These are phyloP conservation scores for Dicycla oo DNA, from an alignment of 2,888 invertebrate species.

Conservation along the genomic window DNA sequence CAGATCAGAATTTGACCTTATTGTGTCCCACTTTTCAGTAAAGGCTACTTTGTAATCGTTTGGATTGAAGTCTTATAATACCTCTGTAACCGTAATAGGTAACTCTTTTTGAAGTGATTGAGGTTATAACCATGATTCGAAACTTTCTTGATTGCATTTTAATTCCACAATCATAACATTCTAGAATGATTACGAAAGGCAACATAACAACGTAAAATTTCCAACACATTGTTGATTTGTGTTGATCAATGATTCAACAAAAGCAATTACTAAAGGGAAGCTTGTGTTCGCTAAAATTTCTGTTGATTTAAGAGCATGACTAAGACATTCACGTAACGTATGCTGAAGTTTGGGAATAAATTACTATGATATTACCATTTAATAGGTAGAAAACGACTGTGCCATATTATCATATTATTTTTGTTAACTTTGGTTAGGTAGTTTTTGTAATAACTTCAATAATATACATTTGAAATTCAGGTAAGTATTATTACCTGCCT, in stretches of 20 bases:
- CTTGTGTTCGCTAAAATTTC: constrained; percentile 18
- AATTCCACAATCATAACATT: constrained; percentile 59
- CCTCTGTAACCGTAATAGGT: not conserved
- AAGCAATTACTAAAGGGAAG: constrained; percentile 14
- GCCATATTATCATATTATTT: no score
- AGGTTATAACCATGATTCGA: constrained; percentile 12
- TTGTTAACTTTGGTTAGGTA: no score
- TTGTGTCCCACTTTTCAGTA: not conserved
- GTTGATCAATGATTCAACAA: constrained; percentile 51
- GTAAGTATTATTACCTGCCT: no score
- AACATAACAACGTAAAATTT: constrained; percentile 43
- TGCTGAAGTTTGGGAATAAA: no score
- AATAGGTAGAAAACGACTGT: no score
- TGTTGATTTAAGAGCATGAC: constrained; percentile 32
- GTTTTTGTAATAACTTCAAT: no score
- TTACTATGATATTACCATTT: no score
- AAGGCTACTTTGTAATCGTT: not conserved
- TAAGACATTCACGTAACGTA: no score
- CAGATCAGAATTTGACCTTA: not conserved
- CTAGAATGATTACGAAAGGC: constrained; percentile 47
- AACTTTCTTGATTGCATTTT: constrained; percentile 58
- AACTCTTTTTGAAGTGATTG: constrained; percentile 38
- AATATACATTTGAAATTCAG: no score
- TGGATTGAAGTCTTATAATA: no score
- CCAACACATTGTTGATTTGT: constrained; percentile 49